Evolutionary conservation across 2,113 vertebrate species (phyloP).

Genomic region (Coryphaenoides rupestris): DNA sequence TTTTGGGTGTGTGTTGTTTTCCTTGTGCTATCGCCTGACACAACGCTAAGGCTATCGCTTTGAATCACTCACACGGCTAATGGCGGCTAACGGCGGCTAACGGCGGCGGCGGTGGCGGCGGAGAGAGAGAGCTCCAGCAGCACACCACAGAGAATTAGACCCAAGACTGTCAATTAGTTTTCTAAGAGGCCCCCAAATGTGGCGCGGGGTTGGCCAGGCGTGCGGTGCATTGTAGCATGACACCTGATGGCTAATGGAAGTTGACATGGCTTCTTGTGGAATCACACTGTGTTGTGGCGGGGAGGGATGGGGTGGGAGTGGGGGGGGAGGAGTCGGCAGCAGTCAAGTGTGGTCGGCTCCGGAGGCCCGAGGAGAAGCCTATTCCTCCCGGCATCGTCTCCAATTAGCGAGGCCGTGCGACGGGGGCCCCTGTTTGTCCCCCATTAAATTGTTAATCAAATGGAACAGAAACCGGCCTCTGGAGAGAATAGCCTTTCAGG

Average conservation of each 20-base stretch:
- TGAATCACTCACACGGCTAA: not conserved
- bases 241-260: slow-evolving; percentile 48
- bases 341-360: slow-evolving; percentile 20
- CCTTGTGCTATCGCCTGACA: not conserved
- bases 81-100: no score
- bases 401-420: slow-evolving; percentile 36
- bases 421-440: slow-evolving; percentile 35
- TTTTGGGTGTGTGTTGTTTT: not conserved
- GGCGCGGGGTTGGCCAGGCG: slow-evolving; percentile 24
- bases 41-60: not conserved
- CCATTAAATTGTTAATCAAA: slow-evolving; percentile 49
- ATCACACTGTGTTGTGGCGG: not conserved
- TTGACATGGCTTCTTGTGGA: slow-evolving; percentile 33
- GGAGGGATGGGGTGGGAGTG: no score
- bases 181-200: slow-evolving; percentile 34
- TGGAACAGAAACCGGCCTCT: slow-evolving; percentile 37
- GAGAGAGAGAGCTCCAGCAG: slow-evolving; percentile 14
- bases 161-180: slow-evolving; percentile 36
- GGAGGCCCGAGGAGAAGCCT: slow-evolving; percentile 14
- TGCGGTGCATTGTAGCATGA: slow-evolving; percentile 28
- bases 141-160: slow-evolving; percentile 16
- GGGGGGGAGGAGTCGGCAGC: slow-evolving; percentile 17
- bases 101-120: no score
- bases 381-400: slow-evolving; percentile 26
- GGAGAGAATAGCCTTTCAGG: slow-evolving; percentile 31